Base-by-base conservation (phyloP, 2,113 vertebrate genomes). In the Colinus virginianus region DNA sequence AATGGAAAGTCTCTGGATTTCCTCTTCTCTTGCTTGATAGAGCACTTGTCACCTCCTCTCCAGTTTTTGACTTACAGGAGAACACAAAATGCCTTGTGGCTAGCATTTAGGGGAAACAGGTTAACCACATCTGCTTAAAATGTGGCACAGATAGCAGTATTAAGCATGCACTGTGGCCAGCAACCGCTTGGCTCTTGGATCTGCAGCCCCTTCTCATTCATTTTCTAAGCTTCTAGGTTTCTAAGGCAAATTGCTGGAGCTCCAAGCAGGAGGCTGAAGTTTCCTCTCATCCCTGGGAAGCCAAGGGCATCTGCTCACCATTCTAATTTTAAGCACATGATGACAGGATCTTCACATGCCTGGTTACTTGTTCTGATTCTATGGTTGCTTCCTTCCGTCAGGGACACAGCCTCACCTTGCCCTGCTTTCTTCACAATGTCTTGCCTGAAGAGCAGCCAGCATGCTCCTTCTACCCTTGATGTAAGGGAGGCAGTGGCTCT, bases 21-120 rank as follows among this genome's bases (percentile, higher is more conserved):
- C 1, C 23, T 42, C 22, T 61, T 32, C 36, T 58, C 40, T 75
- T 38, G 42, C 46, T 49, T 30, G 14, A 17, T 28, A 19, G 48
- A 43, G 56, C 14, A 4, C 48, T 63, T 15, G 21, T 15, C 46
- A 38, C 7, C 34, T 13, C 46, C 42, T 58, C 28, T 32, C 9
- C 62, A 11, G 19, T 9, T 45, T 55, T 9, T 10, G 49, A 5
- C 75, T 34, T 46, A 12, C 40, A 2, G 34, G 6, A 42, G 55
- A 21, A 2, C 1, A 26, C 16, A 6, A 3, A 18, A 1, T 13
- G 3, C 42, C 45, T 8, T 10, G 45, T 34, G 34, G 5, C 0
- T 19, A 6, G 32, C 2, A 1, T 34, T 38, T 3, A 8, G 36
- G 43, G 25, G 34, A 51, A 19, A 22, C 11, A 11, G 72, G 22